Evolutionary conservation across 2,113 vertebrate genomes (phyloP).

Genomic region (Martes martes): DNA sequence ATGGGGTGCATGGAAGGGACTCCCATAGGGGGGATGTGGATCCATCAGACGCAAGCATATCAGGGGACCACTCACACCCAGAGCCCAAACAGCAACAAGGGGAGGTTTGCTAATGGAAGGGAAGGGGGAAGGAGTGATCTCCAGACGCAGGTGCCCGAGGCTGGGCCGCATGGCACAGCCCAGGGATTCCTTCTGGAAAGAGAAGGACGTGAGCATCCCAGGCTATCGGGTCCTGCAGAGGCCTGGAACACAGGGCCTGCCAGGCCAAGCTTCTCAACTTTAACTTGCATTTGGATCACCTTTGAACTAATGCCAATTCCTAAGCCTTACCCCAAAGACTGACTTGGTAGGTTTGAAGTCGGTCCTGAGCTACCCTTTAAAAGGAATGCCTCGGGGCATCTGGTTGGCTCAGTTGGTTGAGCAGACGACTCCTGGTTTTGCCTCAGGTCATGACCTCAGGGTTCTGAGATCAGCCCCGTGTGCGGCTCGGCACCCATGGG

Average conservation of each 20-base stretch:
- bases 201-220: not conserved
- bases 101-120: not conserved
- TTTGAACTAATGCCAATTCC: not conserved
- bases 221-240: too few relatives aligned
- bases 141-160: not conserved
- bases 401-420: not conserved
- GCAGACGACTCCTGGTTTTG: not conserved
- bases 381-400: not conserved
- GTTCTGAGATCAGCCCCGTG: not conserved
- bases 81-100: not conserved
- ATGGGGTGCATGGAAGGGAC: not conserved
- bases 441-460: not conserved
- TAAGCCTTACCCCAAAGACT: not conserved
- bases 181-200: not conserved
- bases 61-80: accelerated
- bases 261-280: not conserved
- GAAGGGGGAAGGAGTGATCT: not conserved
- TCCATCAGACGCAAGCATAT: not conserved
- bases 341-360: not conserved
- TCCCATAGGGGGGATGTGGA: accelerated
- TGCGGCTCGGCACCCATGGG: not conserved
- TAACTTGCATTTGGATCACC: not conserved
- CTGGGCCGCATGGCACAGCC: accelerated
- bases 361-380: not conserved
- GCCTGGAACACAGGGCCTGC: not conserved